Evolutionary conservation across 2,888 invertebrate genomes (phyloP), one percentile per base, ranked within the genome.

Genomic region (Sarcophaga subvicina): DNA sequence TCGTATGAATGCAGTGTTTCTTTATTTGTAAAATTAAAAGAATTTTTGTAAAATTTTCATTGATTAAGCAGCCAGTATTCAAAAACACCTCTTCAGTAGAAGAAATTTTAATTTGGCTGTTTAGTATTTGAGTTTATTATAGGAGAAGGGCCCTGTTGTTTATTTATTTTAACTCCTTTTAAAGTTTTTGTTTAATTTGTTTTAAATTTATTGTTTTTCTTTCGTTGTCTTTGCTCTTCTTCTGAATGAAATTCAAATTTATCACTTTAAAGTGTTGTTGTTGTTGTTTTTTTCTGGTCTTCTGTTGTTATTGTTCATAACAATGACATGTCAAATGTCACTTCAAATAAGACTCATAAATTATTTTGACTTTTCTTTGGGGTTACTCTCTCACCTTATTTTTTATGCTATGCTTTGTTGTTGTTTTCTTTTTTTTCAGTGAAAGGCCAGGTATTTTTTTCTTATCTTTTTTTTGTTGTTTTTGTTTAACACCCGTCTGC

Each of bases 281-380:
- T 73, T 70, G 20, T 25, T 85, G 77, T 72, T 14, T 49, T 54
- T 49, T 49, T 12, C 10, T 54, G 14, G 54, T 54, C 54, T 54
- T 12, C 17, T 78, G 54, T 72, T 80, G 63, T 77, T 80, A 37
- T 37, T 70, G 54, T 71, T 84, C 10, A 72, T 71, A 88, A 80
- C 88, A 86, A 78, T 87, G 85, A 85, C 86, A 86, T 85, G 80
- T 81, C 80, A 87, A 87, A 85, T 88, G 88, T 85, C 88, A 88
- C 81, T 88, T 82, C 83, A 88, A 84, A 85, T 83, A 76, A 80
- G 80, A 69, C 81, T 84, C 86, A 86, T 88, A 84, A 86, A 86
- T 86, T 82, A 86, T 86, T 88, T 86, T 69, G 59, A 76, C 47
- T 81, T 72, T 78, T 73, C 49, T 60, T 64, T 49, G 20, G 20